These are phyloP conservation scores for Masticophis lateralis DNA, from an alignment of 2,797 vertebrate species.

Conservation along the genomic window DNA sequence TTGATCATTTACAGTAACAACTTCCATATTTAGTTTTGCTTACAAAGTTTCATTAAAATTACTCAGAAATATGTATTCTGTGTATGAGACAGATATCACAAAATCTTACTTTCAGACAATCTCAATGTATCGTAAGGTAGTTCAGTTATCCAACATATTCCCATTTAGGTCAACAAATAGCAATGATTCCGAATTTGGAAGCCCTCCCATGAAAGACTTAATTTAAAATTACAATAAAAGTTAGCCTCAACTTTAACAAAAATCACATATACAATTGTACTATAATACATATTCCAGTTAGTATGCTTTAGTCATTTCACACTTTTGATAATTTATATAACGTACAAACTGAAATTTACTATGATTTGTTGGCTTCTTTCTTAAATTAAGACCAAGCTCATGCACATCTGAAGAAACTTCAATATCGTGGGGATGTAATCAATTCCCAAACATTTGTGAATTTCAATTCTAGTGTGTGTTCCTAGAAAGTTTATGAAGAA, in stretches of 20 bases:
- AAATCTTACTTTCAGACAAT: constrained; percentile 13
- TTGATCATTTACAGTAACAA: neutral
- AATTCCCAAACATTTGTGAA: neutral
- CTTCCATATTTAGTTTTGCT: neutral
- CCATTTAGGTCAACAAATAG: neutral
- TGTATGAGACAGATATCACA: neutral
- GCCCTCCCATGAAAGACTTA: accelerated
- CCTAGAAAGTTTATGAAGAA: neutral
- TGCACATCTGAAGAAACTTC: neutral
- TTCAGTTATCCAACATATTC: neutral
- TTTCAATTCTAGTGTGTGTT: neutral
- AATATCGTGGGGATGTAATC: neutral
- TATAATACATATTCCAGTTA: constrained; percentile 16
- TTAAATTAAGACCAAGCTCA: neutral
- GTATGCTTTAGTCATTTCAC: neutral
- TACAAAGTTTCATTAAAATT: neutral
- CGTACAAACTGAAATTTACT: constrained; percentile 6
- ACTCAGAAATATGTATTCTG: neutral
- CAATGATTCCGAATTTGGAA: neutral
- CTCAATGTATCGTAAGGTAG: neutral
- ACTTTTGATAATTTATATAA: neutral
- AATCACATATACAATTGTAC: neutral
- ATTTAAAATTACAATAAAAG: constrained; percentile 28
- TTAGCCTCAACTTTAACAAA: neutral
- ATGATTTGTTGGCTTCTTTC: neutral